phyloP scores from a whole-genome alignment of 2,888 invertebrate genomes.

The Heliconius ethilla region DNA sequence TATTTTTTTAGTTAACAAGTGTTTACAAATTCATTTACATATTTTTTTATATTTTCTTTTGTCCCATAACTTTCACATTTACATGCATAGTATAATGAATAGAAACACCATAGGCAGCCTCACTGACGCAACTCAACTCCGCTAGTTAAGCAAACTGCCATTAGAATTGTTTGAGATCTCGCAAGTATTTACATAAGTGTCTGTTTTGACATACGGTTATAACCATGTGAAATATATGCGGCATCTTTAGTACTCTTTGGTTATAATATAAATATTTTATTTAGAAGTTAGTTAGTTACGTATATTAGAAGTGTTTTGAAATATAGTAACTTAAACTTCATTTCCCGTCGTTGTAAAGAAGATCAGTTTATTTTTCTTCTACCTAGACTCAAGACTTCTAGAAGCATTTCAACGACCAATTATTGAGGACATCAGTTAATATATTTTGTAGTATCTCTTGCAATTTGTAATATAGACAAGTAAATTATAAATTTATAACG shows the following conservation, averaged over 20 bases:
- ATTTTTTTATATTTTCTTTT: not conserved
- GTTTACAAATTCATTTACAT: not conserved
- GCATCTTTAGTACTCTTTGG: not conserved
- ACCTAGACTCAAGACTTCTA: too few relatives aligned
- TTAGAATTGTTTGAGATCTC: constrained; percentile 39
- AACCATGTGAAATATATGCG: constrained; percentile 21
- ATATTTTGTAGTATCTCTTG: too few relatives aligned
- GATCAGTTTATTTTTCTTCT: not conserved
- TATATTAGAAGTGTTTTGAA: not conserved
- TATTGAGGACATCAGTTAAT: too few relatives aligned
- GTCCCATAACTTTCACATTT: not conserved
- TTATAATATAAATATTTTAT: constrained; percentile 12
- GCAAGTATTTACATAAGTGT: constrained; percentile 42
- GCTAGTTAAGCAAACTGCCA: constrained; percentile 31
- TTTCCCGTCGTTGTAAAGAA: not conserved
- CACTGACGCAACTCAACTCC: constrained; percentile 24
- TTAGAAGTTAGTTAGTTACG: not conserved
- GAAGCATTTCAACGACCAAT: too few relatives aligned
- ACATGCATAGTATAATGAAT: constrained; percentile 7
- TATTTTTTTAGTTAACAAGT: too few relatives aligned
- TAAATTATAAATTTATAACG: too few relatives aligned
- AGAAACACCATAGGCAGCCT: constrained; percentile 19
- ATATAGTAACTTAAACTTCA: not conserved
- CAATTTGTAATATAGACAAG: too few relatives aligned
- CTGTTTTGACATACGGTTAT: constrained; percentile 43